Conservation (phyloP, 2,113 vertebrate species). For the Pelecanus crispus region DNA sequence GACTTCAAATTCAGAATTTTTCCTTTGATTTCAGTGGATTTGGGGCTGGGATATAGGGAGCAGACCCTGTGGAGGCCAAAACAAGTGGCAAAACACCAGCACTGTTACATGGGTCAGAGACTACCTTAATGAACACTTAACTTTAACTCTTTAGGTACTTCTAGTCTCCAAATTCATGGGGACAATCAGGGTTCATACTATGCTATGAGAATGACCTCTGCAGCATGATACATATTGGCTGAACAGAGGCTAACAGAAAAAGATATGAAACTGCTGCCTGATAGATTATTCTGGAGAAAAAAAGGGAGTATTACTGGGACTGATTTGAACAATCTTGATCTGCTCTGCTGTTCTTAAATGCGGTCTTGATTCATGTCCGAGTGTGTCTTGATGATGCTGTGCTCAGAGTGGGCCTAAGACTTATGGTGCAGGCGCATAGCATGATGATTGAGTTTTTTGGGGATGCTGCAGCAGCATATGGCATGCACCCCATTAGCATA, state of each 20-base stretch:
- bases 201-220: not conserved
- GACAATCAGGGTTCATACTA: not conserved
- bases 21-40: not conserved
- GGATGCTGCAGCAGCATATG: not conserved
- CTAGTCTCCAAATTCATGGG: not conserved
- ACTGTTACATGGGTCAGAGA: not conserved
- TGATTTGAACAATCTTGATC: not conserved
- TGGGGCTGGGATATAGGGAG: not conserved
- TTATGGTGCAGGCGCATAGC: not conserved
- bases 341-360: not conserved
- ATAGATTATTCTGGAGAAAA: not conserved
- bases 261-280: not conserved
- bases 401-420: not conserved
- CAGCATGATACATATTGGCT: not conserved
- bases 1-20: not conserved
- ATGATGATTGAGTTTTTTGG: not conserved
- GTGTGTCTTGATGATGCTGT: not conserved
- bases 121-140: not conserved
- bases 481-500: not conserved
- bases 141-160: not conserved
- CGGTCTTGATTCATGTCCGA: not conserved
- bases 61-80: not conserved
- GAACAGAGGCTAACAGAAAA: not conserved
- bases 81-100: not conserved
- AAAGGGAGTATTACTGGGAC: not conserved